These are phyloP conservation scores for Drosophila ezoana DNA, from an alignment of 2,888 invertebrate genomes.

Conservation along the genomic window DNA sequence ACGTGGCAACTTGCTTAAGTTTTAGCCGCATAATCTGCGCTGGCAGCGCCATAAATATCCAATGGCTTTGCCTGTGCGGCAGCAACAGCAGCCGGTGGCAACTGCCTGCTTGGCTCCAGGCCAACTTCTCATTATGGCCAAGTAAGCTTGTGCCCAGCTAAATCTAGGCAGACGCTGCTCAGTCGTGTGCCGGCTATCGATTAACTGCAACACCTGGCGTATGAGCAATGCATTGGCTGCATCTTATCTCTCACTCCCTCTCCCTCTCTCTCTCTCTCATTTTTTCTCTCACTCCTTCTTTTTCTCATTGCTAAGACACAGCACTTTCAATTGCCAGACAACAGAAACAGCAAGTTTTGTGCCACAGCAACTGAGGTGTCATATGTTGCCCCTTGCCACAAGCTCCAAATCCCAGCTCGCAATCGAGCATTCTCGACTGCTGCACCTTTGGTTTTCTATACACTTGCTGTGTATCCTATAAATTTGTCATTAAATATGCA, in stretches of 20 bases:
- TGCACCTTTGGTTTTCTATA: conserved; percentile 10
- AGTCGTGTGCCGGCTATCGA: conserved; percentile 56
- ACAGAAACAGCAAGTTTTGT: conserved; percentile 24
- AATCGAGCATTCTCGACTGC: conserved; percentile 5
- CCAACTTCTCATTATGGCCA: conserved; percentile 65
- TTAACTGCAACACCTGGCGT: conserved; percentile 62
- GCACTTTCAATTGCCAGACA: conserved; percentile 65
- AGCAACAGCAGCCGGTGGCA: conserved; percentile 17
- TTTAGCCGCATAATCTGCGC: conserved; percentile 76
- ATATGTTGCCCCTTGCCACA: conserved; percentile 7
- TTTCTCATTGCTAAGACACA: conserved; percentile 41
- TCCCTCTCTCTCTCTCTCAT: neutral
- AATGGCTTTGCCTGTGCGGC: conserved; percentile 65
- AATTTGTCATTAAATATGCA: neutral
- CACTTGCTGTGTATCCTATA: conserved; percentile 5
- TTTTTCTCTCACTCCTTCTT: conserved; percentile 6
- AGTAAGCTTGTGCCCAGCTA: conserved; percentile 28
- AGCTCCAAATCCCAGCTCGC: neutral
- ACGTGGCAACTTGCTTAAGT: conserved; percentile 71
- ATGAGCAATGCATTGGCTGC: conserved; percentile 53
- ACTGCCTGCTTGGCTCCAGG: conserved; percentile 36
- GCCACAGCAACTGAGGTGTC: conserved; percentile 22
- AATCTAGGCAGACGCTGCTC: conserved; percentile 25
- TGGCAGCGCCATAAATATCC: conserved; percentile 75
- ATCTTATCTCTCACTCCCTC: conserved; percentile 10